Percentiles rank a stretch among this genome's conserved stretches.
These are phyloP conservation scores for Phoebastria nigripes DNA, from an alignment of 2,797 vertebrate genomes.

Conservation along the genomic window DNA sequence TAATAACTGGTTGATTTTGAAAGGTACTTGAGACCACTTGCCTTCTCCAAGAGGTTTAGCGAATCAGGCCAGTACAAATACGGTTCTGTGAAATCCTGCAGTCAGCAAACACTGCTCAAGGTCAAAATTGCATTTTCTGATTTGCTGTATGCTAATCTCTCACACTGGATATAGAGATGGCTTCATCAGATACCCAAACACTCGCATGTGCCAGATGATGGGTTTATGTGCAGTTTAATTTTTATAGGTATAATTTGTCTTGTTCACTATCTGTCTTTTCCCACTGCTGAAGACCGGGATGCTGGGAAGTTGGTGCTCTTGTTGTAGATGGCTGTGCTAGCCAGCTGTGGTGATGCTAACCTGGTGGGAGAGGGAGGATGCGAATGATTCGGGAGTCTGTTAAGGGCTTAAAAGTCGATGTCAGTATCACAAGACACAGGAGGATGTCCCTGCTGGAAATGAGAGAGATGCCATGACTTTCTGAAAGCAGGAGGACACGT, in stretches of 20 bases:
- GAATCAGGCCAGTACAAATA: neutral
- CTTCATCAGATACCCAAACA: neutral
- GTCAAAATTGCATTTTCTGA: neutral
- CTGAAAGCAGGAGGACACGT: neutral
- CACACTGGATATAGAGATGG: neutral
- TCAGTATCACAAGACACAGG: neutral
- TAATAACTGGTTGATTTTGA: neutral
- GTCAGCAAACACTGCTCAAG: rapidly evolving
- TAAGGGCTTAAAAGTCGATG: neutral
- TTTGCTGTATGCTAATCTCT: neutral
- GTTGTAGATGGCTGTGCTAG: neutral
- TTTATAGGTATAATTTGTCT: neutral
- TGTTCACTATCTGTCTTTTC: neutral
- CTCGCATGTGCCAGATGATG: neutral
- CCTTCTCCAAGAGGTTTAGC: neutral
- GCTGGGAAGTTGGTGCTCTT: neutral
- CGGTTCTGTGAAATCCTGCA: neutral
- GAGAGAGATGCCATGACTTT: neutral
- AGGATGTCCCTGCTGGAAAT: neutral
- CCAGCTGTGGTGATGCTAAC: neutral
- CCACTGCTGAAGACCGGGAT: neutral
- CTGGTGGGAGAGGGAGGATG: neutral
- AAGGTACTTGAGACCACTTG: neutral
- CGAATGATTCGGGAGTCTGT: rapidly evolving
- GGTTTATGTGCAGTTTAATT: neutral